These are phyloP conservation scores for Latrodectus hesperus DNA, from an alignment of 2,888 invertebrate species.

Conservation along the genomic window DNA sequence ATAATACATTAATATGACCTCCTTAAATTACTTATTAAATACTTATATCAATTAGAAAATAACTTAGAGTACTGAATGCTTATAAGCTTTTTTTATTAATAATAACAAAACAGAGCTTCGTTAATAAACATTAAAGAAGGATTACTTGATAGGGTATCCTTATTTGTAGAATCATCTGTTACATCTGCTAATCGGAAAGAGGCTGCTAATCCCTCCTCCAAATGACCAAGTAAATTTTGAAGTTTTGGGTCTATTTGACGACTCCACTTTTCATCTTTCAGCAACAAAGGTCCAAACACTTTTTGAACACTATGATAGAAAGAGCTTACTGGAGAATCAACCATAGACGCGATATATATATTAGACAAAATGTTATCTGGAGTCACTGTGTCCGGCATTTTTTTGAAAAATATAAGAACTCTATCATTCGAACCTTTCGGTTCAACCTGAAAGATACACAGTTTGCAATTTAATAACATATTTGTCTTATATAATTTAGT, in stretches of 20 bases:
- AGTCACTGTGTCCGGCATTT: conserved; percentile 78
- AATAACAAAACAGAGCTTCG: too few species aligned
- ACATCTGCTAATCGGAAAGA: conserved; percentile 72
- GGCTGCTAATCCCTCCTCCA: conserved; percentile 77
- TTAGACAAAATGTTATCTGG: conserved; percentile 79
- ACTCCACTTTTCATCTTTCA: conserved; percentile 75
- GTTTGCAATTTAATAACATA: neutral
- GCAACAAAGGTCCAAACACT: conserved; percentile 78
- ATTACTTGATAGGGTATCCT: conserved; percentile 49
- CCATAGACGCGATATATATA: conserved; percentile 80
- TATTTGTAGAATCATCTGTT: conserved; percentile 29
- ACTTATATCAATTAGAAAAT: too few species aligned
- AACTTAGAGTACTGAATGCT: too few species aligned
- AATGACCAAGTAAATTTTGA: conserved; percentile 76
- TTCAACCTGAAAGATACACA: conserved; percentile 73
- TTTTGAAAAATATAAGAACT: conserved; percentile 80
- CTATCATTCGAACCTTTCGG: conserved; percentile 75
- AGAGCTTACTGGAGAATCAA: conserved; percentile 79
- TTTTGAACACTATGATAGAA: conserved; percentile 81
- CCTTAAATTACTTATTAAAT: too few species aligned
- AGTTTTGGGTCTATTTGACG: conserved; percentile 76
- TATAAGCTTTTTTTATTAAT: too few species aligned
- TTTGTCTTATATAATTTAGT: too few species aligned
- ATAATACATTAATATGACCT: too few species aligned
- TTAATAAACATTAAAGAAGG: neutral